Base-by-base conservation (phyloP, 2,888 invertebrate species). In the Drosophila rubida region DNA sequence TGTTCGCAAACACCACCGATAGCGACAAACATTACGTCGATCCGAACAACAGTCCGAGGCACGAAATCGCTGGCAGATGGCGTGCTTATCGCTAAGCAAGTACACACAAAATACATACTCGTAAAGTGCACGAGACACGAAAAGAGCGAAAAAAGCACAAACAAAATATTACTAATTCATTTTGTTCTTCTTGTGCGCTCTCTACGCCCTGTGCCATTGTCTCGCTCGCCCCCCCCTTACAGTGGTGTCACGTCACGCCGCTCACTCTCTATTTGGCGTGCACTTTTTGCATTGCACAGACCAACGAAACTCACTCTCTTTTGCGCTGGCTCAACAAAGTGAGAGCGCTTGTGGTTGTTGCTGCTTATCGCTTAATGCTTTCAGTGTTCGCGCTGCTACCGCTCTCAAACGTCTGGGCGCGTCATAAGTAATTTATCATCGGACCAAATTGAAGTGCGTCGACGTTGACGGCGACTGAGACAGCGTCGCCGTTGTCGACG, bases 381-480 rank as follows among this genome's bases (percentile, higher is more conserved):
- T 80, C 65, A 68, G 78, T 68, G 27, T 45, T 53, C 45, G 35
- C 27, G 27, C 60, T 63, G 22, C 42, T 27, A 9, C 51, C 32
- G 32, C 27, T 65, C 25, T 32, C 58, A 66, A 45, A 64, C 65
- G 74, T 66, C 78, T 70, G 49, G 54, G 54, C 64, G 42, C 75
- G 68, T 85, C 87, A 85, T 85, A 87, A 87, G 85, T 86, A 80
- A 86, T 89, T 83, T 88, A 88, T 89, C 88, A 87, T 76, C 62
- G 66, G 69, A 75, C 71, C 64, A 79, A 68, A 80, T 78, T 70
- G 66, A 81, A 81, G 71, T 78, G 75, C 74, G 70, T 81, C 81
- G 64, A 68, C 69, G 70, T 50, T 55, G 58, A 67, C 73, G 42
- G 9, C 25, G 46, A 50, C 51, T 42, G 42, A 57, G 60, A 59